Base-by-base conservation (phyloP, 2,113 vertebrate species). In the Stomatorhinus ivindoensis region DNA sequence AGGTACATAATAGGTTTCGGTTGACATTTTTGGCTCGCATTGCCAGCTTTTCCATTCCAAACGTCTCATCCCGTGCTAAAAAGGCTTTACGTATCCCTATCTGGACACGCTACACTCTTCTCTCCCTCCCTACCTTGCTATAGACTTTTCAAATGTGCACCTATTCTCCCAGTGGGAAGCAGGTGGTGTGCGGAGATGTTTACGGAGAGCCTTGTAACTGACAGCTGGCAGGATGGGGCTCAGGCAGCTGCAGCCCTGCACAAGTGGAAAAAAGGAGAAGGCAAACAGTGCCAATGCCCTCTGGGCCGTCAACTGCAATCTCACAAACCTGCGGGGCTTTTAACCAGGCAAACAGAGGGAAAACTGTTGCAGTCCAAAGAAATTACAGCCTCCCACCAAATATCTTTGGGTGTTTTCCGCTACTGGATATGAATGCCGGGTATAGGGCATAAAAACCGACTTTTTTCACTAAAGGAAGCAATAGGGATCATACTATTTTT, bases 231-330 rank as follows among this genome's bases (percentile, higher is more conserved):
- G 91, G 94, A 95, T 92, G 94, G 91, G 93, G 94, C 92, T 94
- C 92, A 95, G 96, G 95, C 96, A 97, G 96, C 96, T 97, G 96
- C 95, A 96, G 93, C 94, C 92, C 93, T 91, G 94, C 93, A 94
- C 89, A 94, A 92, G 92, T 91, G 94, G 94, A 93, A 93, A 90
- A 92, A 86, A 92, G 92, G 90, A 91, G 93, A 91, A 95, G 95
- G 93, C 94, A 96, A 94, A 94, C 95, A 92, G 93, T 91, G 93
- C 92, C 92, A 92, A 95, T 93, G 92, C 94, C 94, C 94, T 95
- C 93, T 91, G 95, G 95, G 94, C 94, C 95, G 95, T 95, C 94
- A 95, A 92, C 92, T 93, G 92, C 94, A 92, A 93, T 92, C 91
- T 93, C 91, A 92, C 91, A 90, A 92, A 93, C 94, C 93, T 92